phyloP scores from a whole-genome alignment of 2,113 vertebrate genomes.

The Urocolius indicus region DNA sequence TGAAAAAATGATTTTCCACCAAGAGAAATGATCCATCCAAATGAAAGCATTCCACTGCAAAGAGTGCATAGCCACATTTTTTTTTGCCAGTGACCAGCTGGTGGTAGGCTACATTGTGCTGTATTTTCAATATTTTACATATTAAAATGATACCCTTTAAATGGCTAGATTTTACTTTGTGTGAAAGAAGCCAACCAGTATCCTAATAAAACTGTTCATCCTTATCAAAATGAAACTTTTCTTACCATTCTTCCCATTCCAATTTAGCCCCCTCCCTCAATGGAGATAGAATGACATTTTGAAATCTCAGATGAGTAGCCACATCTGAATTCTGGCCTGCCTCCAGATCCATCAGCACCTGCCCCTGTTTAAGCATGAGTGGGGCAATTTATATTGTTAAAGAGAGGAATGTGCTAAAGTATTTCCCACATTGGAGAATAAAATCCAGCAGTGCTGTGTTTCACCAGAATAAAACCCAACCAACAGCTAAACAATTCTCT shows the following conservation, averaged over 20 bases:
- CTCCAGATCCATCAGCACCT: neutral
- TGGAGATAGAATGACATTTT: neutral
- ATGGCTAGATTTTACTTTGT: neutral
- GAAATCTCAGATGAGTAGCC: neutral
- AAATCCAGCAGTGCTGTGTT: conserved; percentile 24
- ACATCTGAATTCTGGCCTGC: neutral
- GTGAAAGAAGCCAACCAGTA: neutral
- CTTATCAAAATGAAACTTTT: neutral
- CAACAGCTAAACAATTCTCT: neutral
- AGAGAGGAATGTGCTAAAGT: conserved; percentile 4
- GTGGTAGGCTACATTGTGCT: neutral
- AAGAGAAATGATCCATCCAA: neutral
- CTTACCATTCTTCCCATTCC: neutral
- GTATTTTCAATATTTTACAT: neutral
- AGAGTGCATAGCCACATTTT: neutral
- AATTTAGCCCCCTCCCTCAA: fast-evolving
- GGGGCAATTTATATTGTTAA: neutral
- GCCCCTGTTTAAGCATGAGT: neutral
- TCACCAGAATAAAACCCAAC: neutral
- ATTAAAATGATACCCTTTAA: neutral
- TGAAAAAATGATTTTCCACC: neutral
- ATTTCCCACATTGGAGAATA: neutral
- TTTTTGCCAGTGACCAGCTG: neutral
- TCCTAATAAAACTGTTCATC: neutral
- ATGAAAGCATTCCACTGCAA: neutral